phyloP scores from a whole-genome alignment of 1,140 invertebrate genomes.

The Halictus rubicundus region DNA sequence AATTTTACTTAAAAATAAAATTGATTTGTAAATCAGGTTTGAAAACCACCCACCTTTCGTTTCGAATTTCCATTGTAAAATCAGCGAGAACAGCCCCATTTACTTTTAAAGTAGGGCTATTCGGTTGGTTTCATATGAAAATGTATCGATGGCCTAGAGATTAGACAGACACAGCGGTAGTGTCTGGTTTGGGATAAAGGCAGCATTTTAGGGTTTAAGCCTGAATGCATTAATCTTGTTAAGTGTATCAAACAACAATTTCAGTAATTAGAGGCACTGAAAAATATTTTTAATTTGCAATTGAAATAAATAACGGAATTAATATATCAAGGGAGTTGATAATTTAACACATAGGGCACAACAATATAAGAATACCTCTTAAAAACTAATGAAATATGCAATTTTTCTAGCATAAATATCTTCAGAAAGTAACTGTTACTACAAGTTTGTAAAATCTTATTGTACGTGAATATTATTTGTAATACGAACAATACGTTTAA shows the following conservation, averaged over 20 bases:
- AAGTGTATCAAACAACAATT: constrained; percentile 29
- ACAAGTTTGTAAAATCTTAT: background rate
- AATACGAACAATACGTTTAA: background rate
- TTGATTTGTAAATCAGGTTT: constrained; percentile 54
- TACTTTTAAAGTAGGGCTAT: constrained; percentile 67
- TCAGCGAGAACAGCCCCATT: constrained; percentile 68
- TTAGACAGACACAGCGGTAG: constrained; percentile 76
- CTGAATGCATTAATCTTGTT: constrained; percentile 72
- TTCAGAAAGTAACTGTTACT: background rate
- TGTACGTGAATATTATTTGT: no score
- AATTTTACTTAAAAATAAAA: constrained; percentile 47
- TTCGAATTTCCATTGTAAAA: constrained; percentile 71
- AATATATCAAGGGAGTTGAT: background rate
- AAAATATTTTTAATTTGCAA: constrained; percentile 41
- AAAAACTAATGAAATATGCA: background rate
- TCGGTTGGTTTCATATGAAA: constrained; percentile 67
- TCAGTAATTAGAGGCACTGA: constrained; percentile 70
- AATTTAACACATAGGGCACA: background rate
- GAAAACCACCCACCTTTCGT: constrained; percentile 70
- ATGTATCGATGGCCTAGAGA: constrained; percentile 69
- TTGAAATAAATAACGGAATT: constrained; percentile 7
- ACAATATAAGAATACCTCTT: background rate
- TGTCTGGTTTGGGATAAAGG: constrained; percentile 74
- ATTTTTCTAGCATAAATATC: background rate
- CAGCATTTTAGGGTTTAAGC: constrained; percentile 77